Evolutionary conservation across 2,888 invertebrate species (phyloP).

Genomic region (Hirudinaria manillensis): DNA sequence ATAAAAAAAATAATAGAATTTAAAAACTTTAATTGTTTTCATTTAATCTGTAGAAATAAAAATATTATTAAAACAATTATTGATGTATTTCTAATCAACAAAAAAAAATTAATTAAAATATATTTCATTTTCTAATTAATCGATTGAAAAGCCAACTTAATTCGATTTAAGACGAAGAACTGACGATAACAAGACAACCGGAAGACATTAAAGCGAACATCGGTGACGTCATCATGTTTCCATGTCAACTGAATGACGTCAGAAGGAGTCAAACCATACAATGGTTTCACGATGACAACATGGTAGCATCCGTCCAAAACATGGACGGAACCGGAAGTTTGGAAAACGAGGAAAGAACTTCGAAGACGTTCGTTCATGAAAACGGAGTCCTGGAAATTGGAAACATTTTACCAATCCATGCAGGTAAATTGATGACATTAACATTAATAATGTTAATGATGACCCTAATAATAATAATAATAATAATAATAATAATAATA

Average conservation of each 20-base stretch:
- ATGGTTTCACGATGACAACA: not conserved
- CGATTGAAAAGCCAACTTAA: too few species aligned
- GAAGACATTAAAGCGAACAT: not conserved
- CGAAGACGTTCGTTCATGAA: not conserved
- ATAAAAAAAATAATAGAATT: too few species aligned
- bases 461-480: too few species aligned
- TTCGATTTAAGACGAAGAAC: conserved; percentile 1
- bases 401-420: not conserved
- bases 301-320: not conserved
- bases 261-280: not conserved
- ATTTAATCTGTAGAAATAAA: too few species aligned
- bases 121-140: too few species aligned
- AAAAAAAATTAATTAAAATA: too few species aligned
- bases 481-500: too few species aligned
- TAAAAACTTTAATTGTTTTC: too few species aligned
- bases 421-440: too few species aligned
- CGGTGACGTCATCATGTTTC: not conserved
- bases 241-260: not conserved
- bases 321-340: not conserved
- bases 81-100: too few species aligned
- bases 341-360: not conserved
- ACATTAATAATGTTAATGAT: too few species aligned
- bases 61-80: too few species aligned
- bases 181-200: not conserved
- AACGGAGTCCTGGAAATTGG: conserved; percentile 20